Conservation (phyloP, 1,140 invertebrate genomes). For the Venustaconcha ellipsiformis region DNA sequence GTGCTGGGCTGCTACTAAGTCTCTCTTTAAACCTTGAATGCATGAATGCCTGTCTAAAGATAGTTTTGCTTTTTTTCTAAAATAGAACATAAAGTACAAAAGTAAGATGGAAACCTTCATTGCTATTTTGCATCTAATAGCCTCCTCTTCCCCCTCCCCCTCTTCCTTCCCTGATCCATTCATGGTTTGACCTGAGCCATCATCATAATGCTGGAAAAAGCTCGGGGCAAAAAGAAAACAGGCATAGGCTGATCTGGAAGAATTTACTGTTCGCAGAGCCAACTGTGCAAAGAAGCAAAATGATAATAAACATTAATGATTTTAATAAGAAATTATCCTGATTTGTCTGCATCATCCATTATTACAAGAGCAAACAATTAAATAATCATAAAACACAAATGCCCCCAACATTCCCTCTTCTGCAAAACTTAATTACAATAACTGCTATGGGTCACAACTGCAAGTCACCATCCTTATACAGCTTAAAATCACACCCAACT, state of each 20-base stretch:
- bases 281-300: constrained; percentile 52
- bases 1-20: too few species aligned
- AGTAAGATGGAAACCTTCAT: constrained; percentile 68
- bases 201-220: constrained; percentile 83
- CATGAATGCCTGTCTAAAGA: too few species aligned
- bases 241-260: constrained; percentile 84
- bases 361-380: too few species aligned
- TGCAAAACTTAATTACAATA: background rate
- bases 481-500: too few species aligned
- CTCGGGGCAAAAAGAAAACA: constrained; percentile 80
- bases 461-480: too few species aligned
- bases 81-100: background rate
- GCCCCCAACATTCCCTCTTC: background rate
- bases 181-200: constrained; percentile 48
- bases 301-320: too few species aligned
- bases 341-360: too few species aligned
- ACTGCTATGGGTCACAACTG: too few species aligned
- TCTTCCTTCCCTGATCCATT: constrained; percentile 15
- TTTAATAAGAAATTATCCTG: too few species aligned
- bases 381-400: background rate
- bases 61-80: background rate
- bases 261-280: constrained; percentile 81
- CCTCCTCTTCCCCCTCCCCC: constrained; percentile 50
- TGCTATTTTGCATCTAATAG: constrained; percentile 70
- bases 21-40: too few species aligned